Evolutionary conservation across 2,797 vertebrate species (phyloP), one percentile per base, ranked within the genome.

Genomic region (Gadopsis bispinosus): DNA sequence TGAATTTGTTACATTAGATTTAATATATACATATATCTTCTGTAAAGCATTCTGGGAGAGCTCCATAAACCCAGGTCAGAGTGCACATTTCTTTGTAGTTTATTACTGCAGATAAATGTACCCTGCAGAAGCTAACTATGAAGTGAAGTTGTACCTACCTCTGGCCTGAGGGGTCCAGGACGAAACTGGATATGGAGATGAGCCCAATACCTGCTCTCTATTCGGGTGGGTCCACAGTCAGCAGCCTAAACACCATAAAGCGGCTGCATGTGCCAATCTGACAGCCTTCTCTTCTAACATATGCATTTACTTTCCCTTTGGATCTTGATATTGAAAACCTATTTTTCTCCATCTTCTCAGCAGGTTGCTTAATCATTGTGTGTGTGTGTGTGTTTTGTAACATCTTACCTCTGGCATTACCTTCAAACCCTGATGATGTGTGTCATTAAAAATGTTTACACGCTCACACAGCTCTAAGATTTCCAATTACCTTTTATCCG

Each of bases 111-210:
- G 79, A 81, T 76, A 67, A 63, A 62, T 59, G 26, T 26, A 65
- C 79, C 41, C 31, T 33, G 58, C 67, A 76, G 41, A 41, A 19
- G 51, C 19, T 19, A 9, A 61, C 10, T n/a, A n/a, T 45, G 16
- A 73, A 68, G 26, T 61, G 54, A 48, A 26, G 51, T 13, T 59
- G 19, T 29, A 60, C 69, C 37, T 70, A 31, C 53, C 19, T 39
- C 35, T 45, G 35, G 83, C 83, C 84, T 78, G 7, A 69, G 67
- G 86, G 53, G 50, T 59, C 64, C 64, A 64, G 39, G 58, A 76
- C 84, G 87, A 94, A 93, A 93, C 92, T 85, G 83, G 77, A 85
- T 88, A 91, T 91, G 90, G 33, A 90, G 79, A 93, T 86, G 77
- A 91, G 80, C 62, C 65, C 48, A 84, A 77, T 65, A 67, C 51